Percentiles rank a stretch among this genome's conserved stretches.
phyloP scores from a whole-genome alignment of 2,888 invertebrate species.

The Mythimna albipuncta region DNA sequence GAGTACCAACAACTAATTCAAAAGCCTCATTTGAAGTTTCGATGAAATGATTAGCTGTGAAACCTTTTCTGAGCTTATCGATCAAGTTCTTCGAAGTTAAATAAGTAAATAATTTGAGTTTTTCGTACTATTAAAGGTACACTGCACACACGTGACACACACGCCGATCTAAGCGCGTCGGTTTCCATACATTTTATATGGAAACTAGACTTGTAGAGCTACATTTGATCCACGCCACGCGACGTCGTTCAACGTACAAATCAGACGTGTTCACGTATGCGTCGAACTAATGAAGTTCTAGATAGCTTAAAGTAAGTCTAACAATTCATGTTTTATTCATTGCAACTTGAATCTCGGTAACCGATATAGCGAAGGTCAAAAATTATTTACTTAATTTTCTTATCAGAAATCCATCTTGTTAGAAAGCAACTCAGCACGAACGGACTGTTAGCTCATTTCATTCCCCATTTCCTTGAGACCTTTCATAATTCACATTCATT shows the following conservation, averaged over 20 bases:
- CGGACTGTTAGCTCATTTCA: constrained; percentile 64
- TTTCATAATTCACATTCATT: constrained; percentile 74
- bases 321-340: constrained; percentile 15
- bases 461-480: constrained; percentile 73
- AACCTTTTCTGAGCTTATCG: constrained; percentile 30
- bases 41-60: constrained; percentile 45
- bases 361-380: constrained; percentile 49
- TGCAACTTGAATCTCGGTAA: constrained; percentile 37
- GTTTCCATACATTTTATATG: no score
- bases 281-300: no score
- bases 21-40: constrained; percentile 49
- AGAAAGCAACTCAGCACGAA: constrained; percentile 56
- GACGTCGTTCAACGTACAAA: no score
- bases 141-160: no score
- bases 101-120: constrained; percentile 3
- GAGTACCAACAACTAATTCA: constrained; percentile 53
- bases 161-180: no score
- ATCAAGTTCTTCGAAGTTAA: constrained; percentile 23
- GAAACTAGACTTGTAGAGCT: no score
- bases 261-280: no score
- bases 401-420: constrained; percentile 63
- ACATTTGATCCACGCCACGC: no score
- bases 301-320: constrained; percentile 2
- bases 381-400: constrained; percentile 51
- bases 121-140: constrained; percentile 9